These are phyloP conservation scores for Nasonia vitripennis DNA, from an alignment of 1,140 invertebrate genomes.

Conservation along the genomic window DNA sequence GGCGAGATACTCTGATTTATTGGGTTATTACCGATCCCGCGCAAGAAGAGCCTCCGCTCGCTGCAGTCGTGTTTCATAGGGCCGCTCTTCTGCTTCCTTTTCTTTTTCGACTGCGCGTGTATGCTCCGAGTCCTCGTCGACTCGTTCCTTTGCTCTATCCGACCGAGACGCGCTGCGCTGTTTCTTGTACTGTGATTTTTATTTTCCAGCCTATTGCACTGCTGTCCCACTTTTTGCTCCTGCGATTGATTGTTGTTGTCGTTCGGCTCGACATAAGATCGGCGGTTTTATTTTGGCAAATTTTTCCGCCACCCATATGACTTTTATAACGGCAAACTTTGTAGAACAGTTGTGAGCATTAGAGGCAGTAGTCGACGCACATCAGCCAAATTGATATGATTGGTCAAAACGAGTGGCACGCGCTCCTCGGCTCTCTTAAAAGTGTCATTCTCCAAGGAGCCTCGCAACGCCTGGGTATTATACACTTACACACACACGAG, in stretches of 20 bases:
- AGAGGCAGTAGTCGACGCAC: too few relatives aligned
- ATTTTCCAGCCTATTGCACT: not conserved
- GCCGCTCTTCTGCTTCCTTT: constrained; percentile 39
- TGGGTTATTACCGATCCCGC: constrained; percentile 70
- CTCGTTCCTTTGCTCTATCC: constrained; percentile 6
- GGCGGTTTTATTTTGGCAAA: too few relatives aligned
- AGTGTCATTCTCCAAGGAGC: constrained; percentile 23
- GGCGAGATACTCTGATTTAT: constrained; percentile 70
- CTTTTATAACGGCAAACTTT: not conserved
- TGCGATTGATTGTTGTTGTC: not conserved
- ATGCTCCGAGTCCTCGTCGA: not conserved
- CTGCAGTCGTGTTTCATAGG: constrained; percentile 60
- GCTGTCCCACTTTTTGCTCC: not conserved
- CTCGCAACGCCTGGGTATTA: too few relatives aligned
- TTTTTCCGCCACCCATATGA: too few relatives aligned
- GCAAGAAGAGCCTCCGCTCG: constrained; percentile 58
- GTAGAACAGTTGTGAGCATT: not conserved
- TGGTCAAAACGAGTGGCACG: constrained; percentile 24
- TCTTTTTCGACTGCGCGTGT: not conserved
- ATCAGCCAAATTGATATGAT: not conserved
- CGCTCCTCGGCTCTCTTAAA: not conserved
- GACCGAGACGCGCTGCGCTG: not conserved
- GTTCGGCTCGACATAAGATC: not conserved
- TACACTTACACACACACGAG: not conserved
- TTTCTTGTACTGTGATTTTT: not conserved